Evolutionary conservation across 2,113 vertebrate species (phyloP).

Genomic region (Antennarius striatus): DNA sequence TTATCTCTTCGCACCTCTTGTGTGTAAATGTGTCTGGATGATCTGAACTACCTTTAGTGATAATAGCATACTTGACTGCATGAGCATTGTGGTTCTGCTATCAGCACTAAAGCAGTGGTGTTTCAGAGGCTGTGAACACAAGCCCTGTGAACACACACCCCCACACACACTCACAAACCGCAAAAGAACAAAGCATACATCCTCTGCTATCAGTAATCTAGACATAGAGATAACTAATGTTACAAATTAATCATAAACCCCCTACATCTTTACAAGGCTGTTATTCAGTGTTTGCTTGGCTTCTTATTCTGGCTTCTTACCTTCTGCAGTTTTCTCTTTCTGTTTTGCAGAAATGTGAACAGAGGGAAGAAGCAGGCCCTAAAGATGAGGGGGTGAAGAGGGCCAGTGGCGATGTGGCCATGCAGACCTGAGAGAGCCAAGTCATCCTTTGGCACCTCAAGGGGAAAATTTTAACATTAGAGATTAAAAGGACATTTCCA

Average conservation of each 20-base stretch:
- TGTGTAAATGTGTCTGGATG: conserved; percentile 67
- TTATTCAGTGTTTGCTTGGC: conserved; percentile 39
- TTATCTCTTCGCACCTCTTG: conserved; percentile 64
- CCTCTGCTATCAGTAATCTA: conserved; percentile 50
- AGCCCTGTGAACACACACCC: too few species aligned
- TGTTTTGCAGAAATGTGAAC: conserved; percentile 78
- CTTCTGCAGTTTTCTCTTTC: conserved; percentile 42
- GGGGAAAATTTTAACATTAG: conserved; percentile 57
- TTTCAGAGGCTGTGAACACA: neutral
- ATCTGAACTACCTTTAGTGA: conserved; percentile 57
- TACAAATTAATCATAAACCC: conserved; percentile 55
- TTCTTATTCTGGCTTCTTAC: neutral
- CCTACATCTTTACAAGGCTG: conserved; percentile 35
- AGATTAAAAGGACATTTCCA: conserved; percentile 63
- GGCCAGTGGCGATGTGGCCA: conserved; percentile 21
- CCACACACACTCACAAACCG: conserved; percentile 6
- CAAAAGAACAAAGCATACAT: conserved; percentile 33
- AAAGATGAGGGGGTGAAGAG: neutral
- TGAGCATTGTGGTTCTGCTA: conserved; percentile 53
- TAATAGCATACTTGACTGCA: conserved; percentile 58
- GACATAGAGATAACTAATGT: conserved; percentile 41
- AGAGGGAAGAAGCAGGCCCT: conserved; percentile 18
- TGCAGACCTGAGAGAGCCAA: conserved; percentile 44
- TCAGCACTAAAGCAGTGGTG: conserved; percentile 59
- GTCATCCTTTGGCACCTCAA: conserved; percentile 35